Evolutionary conservation across 2,888 invertebrate genomes (phyloP), one percentile per base, ranked within the genome.

Genomic region (Leptogaster cylindrica): DNA sequence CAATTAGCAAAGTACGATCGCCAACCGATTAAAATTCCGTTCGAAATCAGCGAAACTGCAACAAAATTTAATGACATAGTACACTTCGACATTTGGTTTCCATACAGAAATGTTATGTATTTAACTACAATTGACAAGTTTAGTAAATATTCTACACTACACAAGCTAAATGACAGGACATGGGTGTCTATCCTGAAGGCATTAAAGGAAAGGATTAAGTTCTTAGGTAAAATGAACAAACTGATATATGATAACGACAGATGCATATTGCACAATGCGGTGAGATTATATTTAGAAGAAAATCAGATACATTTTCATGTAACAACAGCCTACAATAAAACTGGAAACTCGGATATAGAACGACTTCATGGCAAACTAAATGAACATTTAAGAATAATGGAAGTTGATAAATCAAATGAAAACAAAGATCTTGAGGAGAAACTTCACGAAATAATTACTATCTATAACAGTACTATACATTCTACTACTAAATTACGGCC

Each of bases 311-410:
- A 51, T 4, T 51, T 50, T 4, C 69, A 69, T 23, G 2, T 51
- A 12, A 69, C 65, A 10, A 68, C 67, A 8, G 36, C 67, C 20
- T 31, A 33, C 12, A 36, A 31, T 10, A 67, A 70, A 63, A 66
- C 70, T 10, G 70, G 67, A 2, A 70, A 70, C 44, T 25, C 61
- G 2, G 67, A 67, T 23, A 36, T 67, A n/a, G 66, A 70, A 50
- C 46, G 67, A 20, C 58, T 69, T n/a, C 67, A 65, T 18, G 55
- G 55, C 18, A 67, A 58, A 10, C 18, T 69, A 12, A 69, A 69
- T 20, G 67, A 70, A 61, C 70, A 68, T 68, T 18, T 70, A 14
- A 8, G 70, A 25, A 33, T 68, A n/a, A 31, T 31, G 6, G 8
- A 31, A 31, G 31, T n/a, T n/a, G n/a, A 67, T 12, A 25, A 23